Percentiles rank a stretch among this genome's conserved stretches.
phyloP scores from a whole-genome alignment of 2,113 vertebrate species.

The Scophthalmus maximus region DNA sequence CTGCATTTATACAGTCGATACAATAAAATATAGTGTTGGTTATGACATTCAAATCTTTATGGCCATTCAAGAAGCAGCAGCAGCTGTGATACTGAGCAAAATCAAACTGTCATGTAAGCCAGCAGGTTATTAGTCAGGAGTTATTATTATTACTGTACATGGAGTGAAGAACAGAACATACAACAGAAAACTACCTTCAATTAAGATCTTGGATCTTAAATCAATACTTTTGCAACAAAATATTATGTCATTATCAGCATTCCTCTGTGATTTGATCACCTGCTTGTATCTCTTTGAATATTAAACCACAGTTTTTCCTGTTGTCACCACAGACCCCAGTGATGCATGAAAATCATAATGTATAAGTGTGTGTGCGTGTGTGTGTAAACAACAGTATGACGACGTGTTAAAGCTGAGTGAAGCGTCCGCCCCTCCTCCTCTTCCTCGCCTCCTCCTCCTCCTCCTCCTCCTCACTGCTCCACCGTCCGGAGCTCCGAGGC shows the following conservation, averaged over 20 bases:
- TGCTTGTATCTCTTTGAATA: neutral
- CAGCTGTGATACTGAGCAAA: too few species aligned
- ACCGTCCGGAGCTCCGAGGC: slow-evolving; percentile 54
- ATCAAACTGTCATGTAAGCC: too few species aligned
- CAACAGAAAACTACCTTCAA: neutral
- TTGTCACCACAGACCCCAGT: neutral
- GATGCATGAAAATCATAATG: neutral
- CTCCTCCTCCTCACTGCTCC: slow-evolving; percentile 57
- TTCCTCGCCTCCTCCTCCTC: too few species aligned
- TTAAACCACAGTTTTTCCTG: too few species aligned
- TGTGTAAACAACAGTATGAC: slow-evolving; percentile 3
- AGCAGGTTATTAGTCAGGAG: too few species aligned
- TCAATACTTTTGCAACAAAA: slow-evolving; percentile 12
- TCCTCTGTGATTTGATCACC: slow-evolving; percentile 23
- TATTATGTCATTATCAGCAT: slow-evolving; percentile 39
- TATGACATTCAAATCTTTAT: neutral
- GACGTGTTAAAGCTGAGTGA: neutral
- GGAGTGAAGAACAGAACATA: slow-evolving; percentile 7
- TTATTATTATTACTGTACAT: slow-evolving; percentile 18
- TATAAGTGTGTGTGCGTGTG: neutral
- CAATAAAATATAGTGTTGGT: neutral
- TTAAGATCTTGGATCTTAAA: neutral
- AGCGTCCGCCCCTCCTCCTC: slow-evolving; percentile 5
- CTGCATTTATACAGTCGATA: too few species aligned
- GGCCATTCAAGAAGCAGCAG: neutral